Evolutionary conservation across 2,888 invertebrate genomes (phyloP), one percentile per base, ranked within the genome.

Genomic region (Listrodromus nycthemerus): DNA sequence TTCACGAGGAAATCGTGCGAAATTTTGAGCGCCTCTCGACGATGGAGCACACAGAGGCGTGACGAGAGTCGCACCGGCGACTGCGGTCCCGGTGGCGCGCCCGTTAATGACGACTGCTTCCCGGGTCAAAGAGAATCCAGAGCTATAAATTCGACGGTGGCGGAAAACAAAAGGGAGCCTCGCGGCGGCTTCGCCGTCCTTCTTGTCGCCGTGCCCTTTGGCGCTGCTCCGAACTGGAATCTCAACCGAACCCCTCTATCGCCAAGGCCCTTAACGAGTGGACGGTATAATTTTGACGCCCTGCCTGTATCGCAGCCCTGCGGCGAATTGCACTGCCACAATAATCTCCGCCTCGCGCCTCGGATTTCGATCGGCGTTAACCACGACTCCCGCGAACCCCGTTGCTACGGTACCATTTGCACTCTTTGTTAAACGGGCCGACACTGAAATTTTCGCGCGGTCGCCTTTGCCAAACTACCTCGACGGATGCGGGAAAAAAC

Each of bases 81-180:
- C 74, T 45, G 78, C 73, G 71, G 77, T 82, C 27, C 55, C 77
- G 45, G 73, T 79, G 55, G 66, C 50, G 41, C 78, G 41, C 41
- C 41, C 41, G 75, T 90, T 91, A 91, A 91, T 90, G 91, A 91
- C 89, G 87, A 85, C 75, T 83, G 79, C 66, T 37, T 65, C 58
- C 79, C 85, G 83, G 87, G 83, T 90, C 90, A 89, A 91, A 91
- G 90, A 83, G 89, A 87, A 90, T 89, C 89, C 89, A 84, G 85
- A 80, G 87, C 88, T 90, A 87, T 75, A 79, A 79, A 83, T 83
- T 83, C 55, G 83, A 75, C 71, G 70, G 70, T 79, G 83, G 65
- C 75, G 79, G 75, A 83, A 83, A 83, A 83, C 83, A 83, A 83
- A 79, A 79, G 79, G 30, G 33, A 41, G 45, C 48, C 69, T 63